These are phyloP conservation scores for Spodoptera picta DNA, from an alignment of 2,888 invertebrate species.

Conservation along the genomic window DNA sequence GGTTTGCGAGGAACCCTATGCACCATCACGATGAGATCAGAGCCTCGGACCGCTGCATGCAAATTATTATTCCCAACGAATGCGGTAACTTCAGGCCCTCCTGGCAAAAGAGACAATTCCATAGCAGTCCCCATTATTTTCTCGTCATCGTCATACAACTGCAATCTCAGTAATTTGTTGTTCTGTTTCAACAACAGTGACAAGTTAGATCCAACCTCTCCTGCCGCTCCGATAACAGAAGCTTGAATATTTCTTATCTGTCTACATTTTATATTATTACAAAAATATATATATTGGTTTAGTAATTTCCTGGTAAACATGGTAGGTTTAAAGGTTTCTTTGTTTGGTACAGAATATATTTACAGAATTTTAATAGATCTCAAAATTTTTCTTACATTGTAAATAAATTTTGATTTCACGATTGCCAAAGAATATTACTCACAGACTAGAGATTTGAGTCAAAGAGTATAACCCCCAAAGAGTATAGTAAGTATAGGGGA, in stretches of 20 bases:
- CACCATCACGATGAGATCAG: constrained; percentile 71
- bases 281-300: constrained; percentile 6
- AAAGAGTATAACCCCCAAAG: too few relatives aligned
- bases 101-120: constrained; percentile 69
- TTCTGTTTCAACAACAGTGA: constrained; percentile 72
- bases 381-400: constrained; percentile 22
- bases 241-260: constrained; percentile 67
- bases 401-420: constrained; percentile 19
- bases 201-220: constrained; percentile 71
- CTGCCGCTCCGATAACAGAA: constrained; percentile 73
- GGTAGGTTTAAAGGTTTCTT: neutral
- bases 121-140: constrained; percentile 66
- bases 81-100: constrained; percentile 62
- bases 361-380: constrained; percentile 13
- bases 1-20: constrained; percentile 64
- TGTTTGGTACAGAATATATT: constrained; percentile 7
- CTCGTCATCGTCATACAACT: constrained; percentile 71
- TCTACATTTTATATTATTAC: constrained; percentile 27
- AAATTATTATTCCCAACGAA: constrained; percentile 63
- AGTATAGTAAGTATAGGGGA: too few relatives aligned
- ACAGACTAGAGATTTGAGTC: too few relatives aligned
- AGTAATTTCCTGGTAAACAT: constrained; percentile 24
- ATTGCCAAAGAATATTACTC: neutral
- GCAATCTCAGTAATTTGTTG: constrained; percentile 64
- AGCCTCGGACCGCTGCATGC: constrained; percentile 60